Conservation (phyloP, 2,113 vertebrate species). For the Lipotes vexillifer region DNA sequence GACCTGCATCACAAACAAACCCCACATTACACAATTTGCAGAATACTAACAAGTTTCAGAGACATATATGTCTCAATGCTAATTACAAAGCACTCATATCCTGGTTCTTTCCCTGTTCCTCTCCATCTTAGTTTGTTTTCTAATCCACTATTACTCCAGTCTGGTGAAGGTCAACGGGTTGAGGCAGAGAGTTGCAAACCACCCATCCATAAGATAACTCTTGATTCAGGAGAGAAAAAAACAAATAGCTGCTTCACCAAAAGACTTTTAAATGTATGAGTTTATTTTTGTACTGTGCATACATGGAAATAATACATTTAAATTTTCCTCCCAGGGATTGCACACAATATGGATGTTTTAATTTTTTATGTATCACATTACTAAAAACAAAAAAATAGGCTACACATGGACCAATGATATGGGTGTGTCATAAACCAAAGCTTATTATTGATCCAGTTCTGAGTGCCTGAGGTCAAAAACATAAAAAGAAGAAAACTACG, state of each 20-base stretch:
- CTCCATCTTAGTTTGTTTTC: neutral
- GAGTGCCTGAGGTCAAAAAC: neutral
- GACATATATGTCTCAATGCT: neutral
- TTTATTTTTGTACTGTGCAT: neutral
- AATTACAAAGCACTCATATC: neutral
- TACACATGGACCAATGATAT: neutral
- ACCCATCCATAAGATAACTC: neutral
- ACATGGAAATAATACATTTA: neutral
- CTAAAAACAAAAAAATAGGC: neutral
- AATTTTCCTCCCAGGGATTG: neutral
- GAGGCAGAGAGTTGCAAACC: neutral
- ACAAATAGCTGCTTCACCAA: neutral
- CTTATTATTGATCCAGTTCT: neutral
- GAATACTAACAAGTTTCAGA: neutral
- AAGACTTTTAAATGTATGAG: neutral
- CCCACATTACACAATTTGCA: neutral
- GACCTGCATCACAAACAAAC: constrained; percentile 78
- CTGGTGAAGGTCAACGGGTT: neutral
- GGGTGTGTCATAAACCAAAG: neutral
- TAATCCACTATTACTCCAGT: neutral
- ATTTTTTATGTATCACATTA: neutral
- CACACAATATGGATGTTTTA: neutral
- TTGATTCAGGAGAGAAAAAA: neutral
- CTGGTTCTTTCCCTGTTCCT: neutral
- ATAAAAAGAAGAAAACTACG: neutral